A percentile compares a stretch with the other conserved stretches of the same genome.
Conservation (phyloP, 2,797 vertebrate genomes). For the Anabas testudineus region DNA sequence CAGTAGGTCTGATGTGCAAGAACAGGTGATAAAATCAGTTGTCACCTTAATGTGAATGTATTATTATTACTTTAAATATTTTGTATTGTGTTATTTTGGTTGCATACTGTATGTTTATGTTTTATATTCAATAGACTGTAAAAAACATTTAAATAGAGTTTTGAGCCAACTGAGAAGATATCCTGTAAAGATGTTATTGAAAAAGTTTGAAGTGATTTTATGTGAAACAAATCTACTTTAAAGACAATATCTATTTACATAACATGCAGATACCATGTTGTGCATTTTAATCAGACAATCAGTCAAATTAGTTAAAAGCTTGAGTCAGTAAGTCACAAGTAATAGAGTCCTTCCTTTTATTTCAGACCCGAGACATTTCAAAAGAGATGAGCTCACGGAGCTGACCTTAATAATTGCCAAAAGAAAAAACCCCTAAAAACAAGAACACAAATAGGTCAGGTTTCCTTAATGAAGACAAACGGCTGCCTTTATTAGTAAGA, state of each 20-base stretch:
- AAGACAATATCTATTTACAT: too few relatives aligned
- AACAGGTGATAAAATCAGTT: constrained; percentile 11
- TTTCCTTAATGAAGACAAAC: constrained; percentile 59
- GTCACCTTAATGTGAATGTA: neutral
- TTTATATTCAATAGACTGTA: neutral
- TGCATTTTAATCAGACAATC: constrained; percentile 7
- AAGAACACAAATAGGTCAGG: constrained; percentile 73
- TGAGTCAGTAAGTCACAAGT: constrained; percentile 14
- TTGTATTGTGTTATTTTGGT: neutral
- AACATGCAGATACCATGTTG: neutral
- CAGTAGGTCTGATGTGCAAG: neutral
- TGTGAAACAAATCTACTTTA: constrained; percentile 27
- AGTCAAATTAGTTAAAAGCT: constrained; percentile 11
- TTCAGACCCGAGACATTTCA: constrained; percentile 15
- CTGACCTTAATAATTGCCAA: constrained; percentile 67
- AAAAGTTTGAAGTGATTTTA: constrained; percentile 4
- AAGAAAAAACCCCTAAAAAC: constrained; percentile 28
- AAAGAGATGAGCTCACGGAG: constrained; percentile 54
- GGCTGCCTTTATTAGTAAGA: constrained; percentile 53
- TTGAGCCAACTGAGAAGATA: constrained; percentile 21
- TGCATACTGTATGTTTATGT: neutral
- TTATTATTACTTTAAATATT: too few relatives aligned
- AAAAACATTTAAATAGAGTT: neutral
- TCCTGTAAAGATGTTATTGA: constrained; percentile 7
- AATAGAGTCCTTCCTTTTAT: constrained; percentile 9